Percentiles rank a stretch among this genome's conserved stretches.
Conservation (phyloP, 2,888 invertebrate species). For the Drosophila kambysellisi region DNA sequence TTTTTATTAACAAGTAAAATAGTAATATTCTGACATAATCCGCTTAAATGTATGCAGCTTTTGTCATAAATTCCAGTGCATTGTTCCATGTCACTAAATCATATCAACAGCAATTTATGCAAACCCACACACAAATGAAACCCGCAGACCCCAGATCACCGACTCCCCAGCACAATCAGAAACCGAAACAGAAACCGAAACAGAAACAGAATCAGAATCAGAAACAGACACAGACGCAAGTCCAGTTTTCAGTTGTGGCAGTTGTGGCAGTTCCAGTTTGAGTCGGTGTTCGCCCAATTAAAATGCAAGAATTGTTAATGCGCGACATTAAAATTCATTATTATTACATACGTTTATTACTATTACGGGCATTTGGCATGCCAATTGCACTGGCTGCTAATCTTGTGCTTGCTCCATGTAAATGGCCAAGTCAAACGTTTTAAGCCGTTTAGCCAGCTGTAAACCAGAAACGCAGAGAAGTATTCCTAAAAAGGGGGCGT, state of each 20-base stretch:
- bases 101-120: conserved; percentile 82
- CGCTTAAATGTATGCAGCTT: conserved; percentile 70
- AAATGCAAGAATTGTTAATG: conserved; percentile 82
- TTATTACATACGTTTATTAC: conserved; percentile 79
- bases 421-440: conserved; percentile 66
- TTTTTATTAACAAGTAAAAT: conserved; percentile 66
- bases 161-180: neutral
- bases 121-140: conserved; percentile 63
- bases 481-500: conserved; percentile 9
- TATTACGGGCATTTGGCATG: conserved; percentile 68
- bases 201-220: conserved; percentile 5
- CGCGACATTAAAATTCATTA: conserved; percentile 80
- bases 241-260: conserved; percentile 3
- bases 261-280: conserved; percentile 21
- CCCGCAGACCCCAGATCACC: neutral
- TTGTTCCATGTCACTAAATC: conserved; percentile 81
- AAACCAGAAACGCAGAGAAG: conserved; percentile 20
- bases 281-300: conserved; percentile 68
- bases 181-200: neutral
- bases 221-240: neutral
- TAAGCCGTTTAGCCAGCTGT: conserved; percentile 61
- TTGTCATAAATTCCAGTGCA: conserved; percentile 78
- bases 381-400: conserved; percentile 49
- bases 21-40: conserved; percentile 72
- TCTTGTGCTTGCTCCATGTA: conserved; percentile 58